These are phyloP conservation scores for Megamerina dolium DNA, from an alignment of 2,888 invertebrate species.

Conservation along the genomic window DNA sequence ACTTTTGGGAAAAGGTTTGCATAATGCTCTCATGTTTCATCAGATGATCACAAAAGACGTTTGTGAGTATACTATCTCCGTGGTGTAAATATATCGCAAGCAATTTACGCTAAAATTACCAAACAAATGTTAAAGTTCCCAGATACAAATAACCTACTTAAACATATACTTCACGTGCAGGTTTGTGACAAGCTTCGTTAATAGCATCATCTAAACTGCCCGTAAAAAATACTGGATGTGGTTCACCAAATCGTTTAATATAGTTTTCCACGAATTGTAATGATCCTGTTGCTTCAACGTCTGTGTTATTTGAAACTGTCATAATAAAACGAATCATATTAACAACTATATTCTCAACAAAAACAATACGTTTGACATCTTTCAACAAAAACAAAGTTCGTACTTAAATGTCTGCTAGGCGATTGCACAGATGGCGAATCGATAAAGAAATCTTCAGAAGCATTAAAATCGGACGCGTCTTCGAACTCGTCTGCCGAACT, in stretches of 20 bases:
- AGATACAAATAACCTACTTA: background rate
- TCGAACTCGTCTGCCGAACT: conserved; percentile 82
- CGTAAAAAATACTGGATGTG: conserved; percentile 85
- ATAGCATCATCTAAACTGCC: conserved; percentile 87
- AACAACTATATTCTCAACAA: too few species aligned
- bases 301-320: conserved; percentile 78
- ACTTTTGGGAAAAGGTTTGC: conserved; percentile 82
- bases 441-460: conserved; percentile 82
- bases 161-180: conserved; percentile 74
- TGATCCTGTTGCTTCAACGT: conserved; percentile 79
- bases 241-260: conserved; percentile 68
- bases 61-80: conserved; percentile 88
- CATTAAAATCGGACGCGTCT: conserved; percentile 76
- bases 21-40: conserved; percentile 87
- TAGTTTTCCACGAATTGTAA: conserved; percentile 84
- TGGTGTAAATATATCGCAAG: conserved; percentile 95
- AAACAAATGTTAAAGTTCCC: background rate
- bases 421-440: conserved; percentile 66
- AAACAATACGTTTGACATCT: background rate
- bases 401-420: conserved; percentile 72
- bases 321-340: background rate
- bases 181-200: conserved; percentile 80
- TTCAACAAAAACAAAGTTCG: conserved; percentile 33
- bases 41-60: conserved; percentile 95
- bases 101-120: conserved; percentile 69